These are phyloP conservation scores for Daubentonia madagascariensis DNA, from an alignment of 2,113 vertebrate genomes.

Conservation along the genomic window DNA sequence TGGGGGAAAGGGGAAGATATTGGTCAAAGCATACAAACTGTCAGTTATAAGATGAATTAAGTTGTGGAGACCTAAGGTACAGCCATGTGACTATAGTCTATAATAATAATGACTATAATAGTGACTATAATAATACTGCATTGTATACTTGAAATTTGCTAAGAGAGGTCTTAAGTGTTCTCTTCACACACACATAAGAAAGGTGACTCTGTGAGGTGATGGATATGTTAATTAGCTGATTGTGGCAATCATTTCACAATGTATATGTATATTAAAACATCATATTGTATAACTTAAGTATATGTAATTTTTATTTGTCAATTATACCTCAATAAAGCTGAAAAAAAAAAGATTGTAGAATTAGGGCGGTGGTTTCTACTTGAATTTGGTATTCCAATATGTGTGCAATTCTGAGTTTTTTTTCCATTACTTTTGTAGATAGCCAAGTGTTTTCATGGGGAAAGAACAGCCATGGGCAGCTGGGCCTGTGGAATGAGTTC, in stretches of 20 bases:
- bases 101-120: too few species aligned
- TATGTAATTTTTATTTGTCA: background rate
- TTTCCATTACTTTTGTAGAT: slow-evolving; percentile 77
- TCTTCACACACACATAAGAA: background rate
- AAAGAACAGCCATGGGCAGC: slow-evolving; percentile 89
- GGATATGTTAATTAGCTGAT: background rate
- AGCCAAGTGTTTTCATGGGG: slow-evolving; percentile 94
- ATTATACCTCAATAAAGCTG: background rate
- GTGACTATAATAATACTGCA: background rate
- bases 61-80: background rate
- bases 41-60: background rate
- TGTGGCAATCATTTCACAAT: background rate
- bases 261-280: background rate
- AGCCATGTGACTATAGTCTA: background rate
- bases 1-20: background rate
- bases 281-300: background rate
- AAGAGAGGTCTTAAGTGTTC: background rate
- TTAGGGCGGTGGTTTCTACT: background rate
- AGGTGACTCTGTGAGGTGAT: background rate
- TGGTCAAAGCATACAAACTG: background rate
- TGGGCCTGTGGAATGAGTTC: slow-evolving; percentile 88
- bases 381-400: background rate
- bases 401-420: background rate
- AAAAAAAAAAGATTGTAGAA: background rate
- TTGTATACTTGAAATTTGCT: background rate